phyloP scores from a whole-genome alignment of 2,797 vertebrate genomes.

The Aulostomus chinensis region DNA sequence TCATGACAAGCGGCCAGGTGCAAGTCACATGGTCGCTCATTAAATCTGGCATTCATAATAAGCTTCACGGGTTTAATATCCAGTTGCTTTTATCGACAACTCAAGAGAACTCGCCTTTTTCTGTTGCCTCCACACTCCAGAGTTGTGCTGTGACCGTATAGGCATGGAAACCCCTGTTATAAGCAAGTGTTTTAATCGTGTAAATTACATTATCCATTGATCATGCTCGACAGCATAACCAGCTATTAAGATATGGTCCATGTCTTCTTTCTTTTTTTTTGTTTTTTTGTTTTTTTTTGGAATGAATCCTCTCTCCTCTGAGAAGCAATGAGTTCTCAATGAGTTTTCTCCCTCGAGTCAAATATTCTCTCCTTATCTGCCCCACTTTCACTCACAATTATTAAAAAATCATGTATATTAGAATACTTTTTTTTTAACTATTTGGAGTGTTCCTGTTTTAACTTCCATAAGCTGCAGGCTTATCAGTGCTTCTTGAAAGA shows the following conservation, averaged over 20 bases:
- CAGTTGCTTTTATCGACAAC: no score
- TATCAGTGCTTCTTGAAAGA: conserved; percentile 23
- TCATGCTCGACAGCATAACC: conserved; percentile 8
- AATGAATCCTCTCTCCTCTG: conserved; percentile 15
- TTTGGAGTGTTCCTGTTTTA: conserved; percentile 21
- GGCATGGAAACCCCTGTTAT: no score
- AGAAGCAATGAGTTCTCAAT: neutral
- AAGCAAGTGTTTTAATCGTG: no score
- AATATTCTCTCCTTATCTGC: conserved; percentile 38
- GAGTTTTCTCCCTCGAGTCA: conserved; percentile 2
- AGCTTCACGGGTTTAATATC: no score
- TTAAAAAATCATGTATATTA: conserved; percentile 17
- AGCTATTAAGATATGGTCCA: conserved; percentile 22
- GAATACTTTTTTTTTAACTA: conserved; percentile 11
- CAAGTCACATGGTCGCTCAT: no score
- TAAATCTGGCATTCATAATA: no score
- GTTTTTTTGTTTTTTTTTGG: conserved; percentile 14
- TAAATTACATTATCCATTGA: conserved; percentile 12
- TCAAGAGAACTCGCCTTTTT: no score
- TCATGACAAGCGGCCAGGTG: no score
- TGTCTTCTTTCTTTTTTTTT: no score
- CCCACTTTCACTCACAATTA: conserved; percentile 45
- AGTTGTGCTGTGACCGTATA: no score
- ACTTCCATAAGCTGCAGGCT: conserved; percentile 10
- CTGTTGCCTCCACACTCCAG: no score